phyloP scores from a whole-genome alignment of 2,797 vertebrate species.

The Tapirus indicus region DNA sequence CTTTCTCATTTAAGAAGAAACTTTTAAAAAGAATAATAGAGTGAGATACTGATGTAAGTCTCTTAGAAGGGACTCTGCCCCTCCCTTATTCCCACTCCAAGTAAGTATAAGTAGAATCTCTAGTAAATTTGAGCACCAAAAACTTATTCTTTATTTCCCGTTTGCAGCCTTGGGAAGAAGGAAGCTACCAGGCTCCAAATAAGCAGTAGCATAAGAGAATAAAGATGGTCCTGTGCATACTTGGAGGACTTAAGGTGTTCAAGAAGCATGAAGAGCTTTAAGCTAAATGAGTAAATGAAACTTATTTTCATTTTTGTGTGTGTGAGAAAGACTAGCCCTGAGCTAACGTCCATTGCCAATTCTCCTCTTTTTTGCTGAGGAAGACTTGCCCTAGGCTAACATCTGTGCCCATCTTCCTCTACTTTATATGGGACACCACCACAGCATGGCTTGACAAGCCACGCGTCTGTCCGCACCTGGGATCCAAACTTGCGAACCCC shows the following conservation, averaged over 20 bases:
- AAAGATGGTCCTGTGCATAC: background rate
- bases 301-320: background rate
- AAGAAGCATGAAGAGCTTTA: background rate
- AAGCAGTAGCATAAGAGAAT: background rate
- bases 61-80: background rate
- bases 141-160: background rate
- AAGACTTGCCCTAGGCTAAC: too few relatives aligned
- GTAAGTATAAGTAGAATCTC: background rate
- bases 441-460: too few relatives aligned
- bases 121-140: background rate
- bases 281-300: background rate
- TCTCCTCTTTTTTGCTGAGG: too few relatives aligned
- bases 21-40: background rate
- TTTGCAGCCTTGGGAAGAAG: background rate
- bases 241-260: background rate
- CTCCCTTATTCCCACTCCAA: background rate
- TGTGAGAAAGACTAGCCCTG: too few relatives aligned
- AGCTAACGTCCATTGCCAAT: too few relatives aligned
- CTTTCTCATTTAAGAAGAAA: constrained; percentile 13
- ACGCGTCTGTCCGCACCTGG: too few relatives aligned
- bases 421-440: too few relatives aligned
- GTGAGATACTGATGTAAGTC: background rate
- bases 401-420: too few relatives aligned
- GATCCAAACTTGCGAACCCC: too few relatives aligned
- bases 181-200: background rate